phyloP scores from a whole-genome alignment of 2,797 vertebrate species.

The Psittacula echo region DNA sequence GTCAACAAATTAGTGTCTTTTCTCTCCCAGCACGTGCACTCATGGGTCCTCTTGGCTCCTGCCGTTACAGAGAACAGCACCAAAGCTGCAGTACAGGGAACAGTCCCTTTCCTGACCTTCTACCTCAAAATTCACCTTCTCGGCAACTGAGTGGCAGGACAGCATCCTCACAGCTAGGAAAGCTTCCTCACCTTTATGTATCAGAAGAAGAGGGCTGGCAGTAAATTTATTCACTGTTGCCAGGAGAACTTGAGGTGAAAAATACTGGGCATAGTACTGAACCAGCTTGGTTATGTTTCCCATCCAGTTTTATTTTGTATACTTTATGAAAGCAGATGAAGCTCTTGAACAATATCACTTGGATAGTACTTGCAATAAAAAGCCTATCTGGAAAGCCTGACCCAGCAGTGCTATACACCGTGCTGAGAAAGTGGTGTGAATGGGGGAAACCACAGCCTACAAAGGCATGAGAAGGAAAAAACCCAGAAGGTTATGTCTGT shows the following conservation, averaged over 20 bases:
- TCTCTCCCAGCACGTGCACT: not conserved
- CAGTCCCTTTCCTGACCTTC: not conserved
- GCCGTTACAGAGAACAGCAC: not conserved
- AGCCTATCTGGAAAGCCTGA: not conserved
- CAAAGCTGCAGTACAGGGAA: not conserved
- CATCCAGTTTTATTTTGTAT: not conserved
- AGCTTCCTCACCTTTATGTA: not conserved
- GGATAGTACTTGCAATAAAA: not conserved
- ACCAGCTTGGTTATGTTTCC: not conserved
- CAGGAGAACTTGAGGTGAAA: not conserved
- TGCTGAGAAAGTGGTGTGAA: not conserved
- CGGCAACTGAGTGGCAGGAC: fast-evolving
- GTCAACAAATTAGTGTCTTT: slow-evolving; percentile 7
- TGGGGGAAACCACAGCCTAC: not conserved
- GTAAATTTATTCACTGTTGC: not conserved
- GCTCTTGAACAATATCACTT: not conserved
- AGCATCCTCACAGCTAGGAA: not conserved
- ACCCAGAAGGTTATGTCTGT: fast-evolving
- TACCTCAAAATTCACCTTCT: not conserved
- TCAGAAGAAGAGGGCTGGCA: not conserved
- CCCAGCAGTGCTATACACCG: not conserved
- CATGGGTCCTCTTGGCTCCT: not conserved
- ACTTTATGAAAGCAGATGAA: not conserved
- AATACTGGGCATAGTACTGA: fast-evolving
- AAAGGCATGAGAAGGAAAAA: not conserved